phyloP scores from a whole-genome alignment of 2,888 invertebrate genomes.

The Harpalus rufipes region DNA sequence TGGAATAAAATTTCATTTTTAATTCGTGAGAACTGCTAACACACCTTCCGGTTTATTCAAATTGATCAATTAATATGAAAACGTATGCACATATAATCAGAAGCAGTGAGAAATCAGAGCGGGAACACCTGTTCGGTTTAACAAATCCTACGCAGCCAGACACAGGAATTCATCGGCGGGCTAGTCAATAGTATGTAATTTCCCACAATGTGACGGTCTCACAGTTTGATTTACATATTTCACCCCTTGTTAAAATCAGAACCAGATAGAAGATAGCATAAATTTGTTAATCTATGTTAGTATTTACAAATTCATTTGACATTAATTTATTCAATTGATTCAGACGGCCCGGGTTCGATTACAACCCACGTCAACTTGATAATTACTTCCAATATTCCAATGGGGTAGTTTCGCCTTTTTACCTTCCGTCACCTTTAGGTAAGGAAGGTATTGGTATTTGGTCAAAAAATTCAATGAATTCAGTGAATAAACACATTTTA shows the following conservation, averaged over 20 bases:
- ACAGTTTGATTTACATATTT: neutral
- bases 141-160: neutral
- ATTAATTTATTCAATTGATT: too few species aligned
- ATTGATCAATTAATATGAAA: constrained; percentile 66
- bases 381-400: too few species aligned
- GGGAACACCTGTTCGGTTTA: constrained; percentile 19
- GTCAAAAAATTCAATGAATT: too few species aligned
- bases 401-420: too few species aligned
- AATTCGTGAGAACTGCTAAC: constrained; percentile 46
- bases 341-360: too few species aligned
- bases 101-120: constrained; percentile 42
- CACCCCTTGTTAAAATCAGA: neutral
- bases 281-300: neutral
- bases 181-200: neutral
- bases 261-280: neutral
- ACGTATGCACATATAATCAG: constrained; percentile 60
- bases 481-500: too few species aligned
- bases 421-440: too few species aligned
- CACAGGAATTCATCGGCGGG: neutral
- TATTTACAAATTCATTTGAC: neutral
- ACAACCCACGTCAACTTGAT: too few species aligned
- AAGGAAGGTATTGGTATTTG: too few species aligned
- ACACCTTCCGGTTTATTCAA: constrained; percentile 63
- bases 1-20: constrained; percentile 45
- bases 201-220: constrained; percentile 15